phyloP scores from a whole-genome alignment of 2,888 invertebrate genomes.

The Charanyca ferruginea region DNA sequence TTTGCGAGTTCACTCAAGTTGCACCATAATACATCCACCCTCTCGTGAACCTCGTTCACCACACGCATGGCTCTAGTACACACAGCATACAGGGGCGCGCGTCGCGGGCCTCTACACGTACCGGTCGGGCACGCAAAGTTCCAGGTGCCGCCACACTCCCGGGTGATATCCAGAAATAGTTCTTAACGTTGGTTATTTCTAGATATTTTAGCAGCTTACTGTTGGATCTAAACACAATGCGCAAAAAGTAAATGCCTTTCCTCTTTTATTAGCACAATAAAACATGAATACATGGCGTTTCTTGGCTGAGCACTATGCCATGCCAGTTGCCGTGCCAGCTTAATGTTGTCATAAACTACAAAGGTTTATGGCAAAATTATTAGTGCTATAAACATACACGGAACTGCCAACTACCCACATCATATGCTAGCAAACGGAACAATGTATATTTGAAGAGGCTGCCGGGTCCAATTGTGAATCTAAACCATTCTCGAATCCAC shows the following conservation, averaged over 20 bases:
- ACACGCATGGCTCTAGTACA: too few species aligned
- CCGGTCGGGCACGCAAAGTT: too few species aligned
- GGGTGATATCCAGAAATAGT: too few species aligned
- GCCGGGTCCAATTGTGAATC: too few species aligned
- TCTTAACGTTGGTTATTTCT: neutral
- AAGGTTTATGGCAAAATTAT: slow-evolving; percentile 52
- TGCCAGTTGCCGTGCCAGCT: slow-evolving; percentile 41
- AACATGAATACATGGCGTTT: slow-evolving; percentile 27
- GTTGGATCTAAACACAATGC: slow-evolving; percentile 17
- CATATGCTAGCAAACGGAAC: slow-evolving; percentile 36
- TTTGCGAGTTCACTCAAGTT: too few species aligned
- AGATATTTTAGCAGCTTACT: neutral
- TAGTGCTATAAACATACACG: slow-evolving; percentile 52
- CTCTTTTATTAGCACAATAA: slow-evolving; percentile 47
- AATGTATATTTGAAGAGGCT: slow-evolving; percentile 53
- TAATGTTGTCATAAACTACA: slow-evolving; percentile 48
- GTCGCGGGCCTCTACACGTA: too few species aligned
- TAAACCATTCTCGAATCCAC: too few species aligned
- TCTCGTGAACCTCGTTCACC: too few species aligned
- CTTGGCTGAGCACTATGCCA: slow-evolving; percentile 26
- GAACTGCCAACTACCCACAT: slow-evolving; percentile 49
- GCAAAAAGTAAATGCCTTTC: slow-evolving; percentile 18
- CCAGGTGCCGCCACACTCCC: too few species aligned
- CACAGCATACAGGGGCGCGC: too few species aligned
- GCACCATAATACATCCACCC: too few species aligned